Base-by-base conservation (phyloP, 2,888 invertebrate species). In the Teleiodes luculella region DNA sequence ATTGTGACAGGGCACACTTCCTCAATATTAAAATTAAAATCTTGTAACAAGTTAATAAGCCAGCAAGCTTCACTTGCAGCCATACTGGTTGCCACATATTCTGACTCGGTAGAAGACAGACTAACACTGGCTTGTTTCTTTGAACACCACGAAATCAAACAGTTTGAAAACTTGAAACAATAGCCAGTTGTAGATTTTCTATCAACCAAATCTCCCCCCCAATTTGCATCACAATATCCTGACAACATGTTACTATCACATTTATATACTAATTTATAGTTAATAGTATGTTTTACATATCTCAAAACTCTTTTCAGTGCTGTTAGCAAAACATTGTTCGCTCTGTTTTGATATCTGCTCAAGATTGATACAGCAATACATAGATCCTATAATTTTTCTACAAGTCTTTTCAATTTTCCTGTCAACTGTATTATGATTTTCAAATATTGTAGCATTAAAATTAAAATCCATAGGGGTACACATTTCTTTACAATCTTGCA, bases 61-160 rank as follows among this genome's bases (percentile, higher is more conserved):
- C 56, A 56, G 46, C 50, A 56, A 3, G 45, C 56, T 43, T 56
- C 56, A 14, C 52, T 48, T n/a, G 46, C 50, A 35, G 63, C 62
- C 61, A 61, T 62, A 52, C 61, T 63, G 3, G 63, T 24, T 1
- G 64, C 54, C 10, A 66, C 55, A 60, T 64, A 66, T 30, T 66
- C 65, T 6, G 65, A 45, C 46, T 66, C 66, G 6, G 64, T 65
- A 11, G 65, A 66, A 36, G 67, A 69, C 13, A 66, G 46, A 47
- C 59, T 59, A 3, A 67, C 65, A 57, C 55, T 56, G 7, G 8
- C n/a, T 54, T 68, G 66, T 36, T 65, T 65, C 24, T 61, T 63
- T 1, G 61, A 64, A 50, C 60, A 50, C 65, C 64, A 64, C 14
- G 37, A 56, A 18, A 66, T 53, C 16, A 59, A 35, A 48, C 64